Evolutionary conservation across 1,140 invertebrate genomes (phyloP), one percentile per base, ranked within the genome.

Genomic region (Polyergus mexicanus): DNA sequence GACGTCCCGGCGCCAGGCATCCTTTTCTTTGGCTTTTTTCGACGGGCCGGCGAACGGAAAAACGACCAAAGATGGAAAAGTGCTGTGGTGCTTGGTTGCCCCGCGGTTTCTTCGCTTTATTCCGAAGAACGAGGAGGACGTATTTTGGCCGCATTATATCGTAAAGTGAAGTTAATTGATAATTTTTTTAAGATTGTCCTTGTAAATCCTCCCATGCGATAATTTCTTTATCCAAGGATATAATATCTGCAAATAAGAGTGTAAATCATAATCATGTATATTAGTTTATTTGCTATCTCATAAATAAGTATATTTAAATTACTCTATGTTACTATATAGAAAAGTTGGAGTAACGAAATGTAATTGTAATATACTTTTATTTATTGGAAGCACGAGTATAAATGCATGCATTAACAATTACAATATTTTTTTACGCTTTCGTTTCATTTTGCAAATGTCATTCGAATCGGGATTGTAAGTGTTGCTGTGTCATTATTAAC

Each of bases 1-100:
- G 92, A 85, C 91, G 91, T 91, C 85, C 90, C 90, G 94, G 94
- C 94, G 94, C 94, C 94, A 93, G 93, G 87, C 92, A 91, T 94
- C 94, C 91, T 92, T 92, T 90, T 87, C 92, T 90, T 88, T 68
- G 88, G 77, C 90, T 91, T 89, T 88, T 92, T 89, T 88, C 89
- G 86, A 89, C 87, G 89, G 88, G 66, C 75, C 44, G 74, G 54
- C 47, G 78, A 72, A 71, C 72, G 58, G 81, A 84, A 91, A 91
- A 87, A 89, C 86, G 88, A 83, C 87, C 63, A 86, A 84, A 71
- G 80, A 62, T 84, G 56, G 77, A 90, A 86, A 88, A 90, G 77
- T 86, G 77, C 66, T 63, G 89, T 60, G 63, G 80, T 44, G 84
- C 65, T 80, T 58, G 81, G 84, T 88, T 88, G 87, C 88, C 84